These are phyloP conservation scores for Xestobium rufovillosum DNA, from an alignment of 2,888 invertebrate species.

Conservation along the genomic window DNA sequence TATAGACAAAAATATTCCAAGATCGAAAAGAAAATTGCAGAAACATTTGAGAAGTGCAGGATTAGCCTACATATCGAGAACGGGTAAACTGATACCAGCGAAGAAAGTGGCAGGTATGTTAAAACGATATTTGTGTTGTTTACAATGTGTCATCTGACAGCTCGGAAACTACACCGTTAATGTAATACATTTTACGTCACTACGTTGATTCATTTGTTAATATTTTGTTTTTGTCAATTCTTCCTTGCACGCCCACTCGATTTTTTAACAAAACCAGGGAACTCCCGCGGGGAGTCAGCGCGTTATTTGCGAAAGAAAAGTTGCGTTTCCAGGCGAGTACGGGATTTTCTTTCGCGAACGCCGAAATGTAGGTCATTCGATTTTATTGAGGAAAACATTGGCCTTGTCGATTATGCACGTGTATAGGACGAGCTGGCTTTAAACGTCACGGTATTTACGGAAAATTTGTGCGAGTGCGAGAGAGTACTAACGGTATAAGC, in stretches of 20 bases:
- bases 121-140: conserved; percentile 29
- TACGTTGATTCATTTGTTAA: neutral
- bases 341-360: conserved; percentile 37
- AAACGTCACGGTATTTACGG: conserved; percentile 3
- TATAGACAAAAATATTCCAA: conserved; percentile 40
- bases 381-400: conserved; percentile 37
- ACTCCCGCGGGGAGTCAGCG: too few relatives aligned
- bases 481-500: too few relatives aligned
- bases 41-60: conserved; percentile 45
- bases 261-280: conserved; percentile 4
- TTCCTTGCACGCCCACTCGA: neutral
- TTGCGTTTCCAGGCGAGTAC: too few relatives aligned
- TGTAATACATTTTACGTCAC: conserved; percentile 1
- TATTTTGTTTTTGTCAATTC: neutral
- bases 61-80: conserved; percentile 45
- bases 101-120: conserved; percentile 45
- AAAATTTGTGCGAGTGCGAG: neutral
- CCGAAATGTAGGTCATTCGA: conserved; percentile 41
- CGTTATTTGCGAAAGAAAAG: too few relatives aligned
- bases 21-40: conserved; percentile 44
- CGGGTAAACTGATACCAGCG: conserved; percentile 45
- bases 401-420: conserved; percentile 40
- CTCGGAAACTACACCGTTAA: conserved; percentile 27
- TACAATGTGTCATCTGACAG: conserved; percentile 35
- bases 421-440: conserved; percentile 18